Evolutionary conservation across 2,113 vertebrate genomes (phyloP), one percentile per base, ranked within the genome.

Genomic region (Chitala chitala): DNA sequence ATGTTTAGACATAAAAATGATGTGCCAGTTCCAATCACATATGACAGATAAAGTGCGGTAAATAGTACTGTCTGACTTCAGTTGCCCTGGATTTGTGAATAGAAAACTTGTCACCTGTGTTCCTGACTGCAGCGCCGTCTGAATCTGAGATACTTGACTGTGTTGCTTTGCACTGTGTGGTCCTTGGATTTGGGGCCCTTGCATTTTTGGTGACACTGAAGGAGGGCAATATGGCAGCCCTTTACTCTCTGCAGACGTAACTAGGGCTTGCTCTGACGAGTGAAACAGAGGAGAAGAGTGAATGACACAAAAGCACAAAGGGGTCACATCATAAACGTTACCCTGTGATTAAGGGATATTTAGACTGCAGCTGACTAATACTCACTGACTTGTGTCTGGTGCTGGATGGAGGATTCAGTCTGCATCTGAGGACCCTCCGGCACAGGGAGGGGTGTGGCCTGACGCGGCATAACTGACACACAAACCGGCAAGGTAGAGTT

Each of bases 361-460:
- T 66, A 44, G 40, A 66, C 20, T 24, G 10, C 40, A 15, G 33
- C 36, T 1, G 48, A 22, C 12, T 46, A 20, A 73, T 13, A 87
- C 90, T 87, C 76, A 90, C 89, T 89, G 82, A 77, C 83, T 69
- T 86, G 86, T 80, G 81, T 82, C 79, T 83, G 83, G 80, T 86
- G 85, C 75, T 83, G 84, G 73, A 76, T 79, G 72, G 82, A 75
- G 20, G 78, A 24, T 56, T 82, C 73, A 75, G 22, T 74, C 78
- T 78, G 77, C 77, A 56, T 31, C 58, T n/a, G 65, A 50, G 81
- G 78, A 72, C 65, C 69, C 5, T 69, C 75, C 15, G 77, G 36
- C 5, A 53, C 74, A 74, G 78, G 76, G 1, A 77, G 70, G 77
- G 79, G 69, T 24, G 72, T 75, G 53, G 78, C 76, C 80, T 82